These are phyloP conservation scores for Scaeva pyrastri DNA, from an alignment of 2,888 invertebrate species.

Conservation along the genomic window DNA sequence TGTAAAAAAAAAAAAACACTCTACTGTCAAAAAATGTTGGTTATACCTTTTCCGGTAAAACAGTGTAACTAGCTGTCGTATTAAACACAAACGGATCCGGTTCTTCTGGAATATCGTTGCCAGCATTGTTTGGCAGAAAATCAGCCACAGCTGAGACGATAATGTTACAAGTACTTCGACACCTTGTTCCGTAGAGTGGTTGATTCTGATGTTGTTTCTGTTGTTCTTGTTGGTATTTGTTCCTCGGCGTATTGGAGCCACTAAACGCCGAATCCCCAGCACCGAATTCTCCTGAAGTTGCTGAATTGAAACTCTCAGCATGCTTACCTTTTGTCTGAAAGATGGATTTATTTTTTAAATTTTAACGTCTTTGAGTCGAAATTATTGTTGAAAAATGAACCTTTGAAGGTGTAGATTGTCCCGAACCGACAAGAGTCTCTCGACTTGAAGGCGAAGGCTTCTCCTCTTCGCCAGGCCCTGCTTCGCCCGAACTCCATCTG, in stretches of 20 bases:
- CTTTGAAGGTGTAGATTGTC: conserved; percentile 78
- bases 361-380: conserved; percentile 16
- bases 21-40: neutral
- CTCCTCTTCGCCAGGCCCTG: conserved; percentile 33
- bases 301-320: conserved; percentile 81
- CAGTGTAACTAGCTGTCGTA: conserved; percentile 80
- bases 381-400: conserved; percentile 43
- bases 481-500: conserved; percentile 82
- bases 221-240: conserved; percentile 68
- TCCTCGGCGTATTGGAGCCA: conserved; percentile 83
- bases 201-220: conserved; percentile 55
- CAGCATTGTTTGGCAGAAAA: conserved; percentile 78
- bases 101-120: conserved; percentile 77
- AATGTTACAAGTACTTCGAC: conserved; percentile 89
- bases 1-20: neutral
- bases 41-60: conserved; percentile 81
- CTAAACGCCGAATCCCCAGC: conserved; percentile 84
- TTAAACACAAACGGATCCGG: conserved; percentile 81
- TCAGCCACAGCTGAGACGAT: conserved; percentile 85
- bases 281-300: conserved; percentile 85
- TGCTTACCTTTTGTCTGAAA: conserved; percentile 70
- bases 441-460: conserved; percentile 74
- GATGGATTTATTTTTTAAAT: conserved; percentile 18
- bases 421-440: conserved; percentile 84
- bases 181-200: conserved; percentile 82